phyloP scores from a whole-genome alignment of 1,140 invertebrate species.

The Colletes latitarsis region DNA sequence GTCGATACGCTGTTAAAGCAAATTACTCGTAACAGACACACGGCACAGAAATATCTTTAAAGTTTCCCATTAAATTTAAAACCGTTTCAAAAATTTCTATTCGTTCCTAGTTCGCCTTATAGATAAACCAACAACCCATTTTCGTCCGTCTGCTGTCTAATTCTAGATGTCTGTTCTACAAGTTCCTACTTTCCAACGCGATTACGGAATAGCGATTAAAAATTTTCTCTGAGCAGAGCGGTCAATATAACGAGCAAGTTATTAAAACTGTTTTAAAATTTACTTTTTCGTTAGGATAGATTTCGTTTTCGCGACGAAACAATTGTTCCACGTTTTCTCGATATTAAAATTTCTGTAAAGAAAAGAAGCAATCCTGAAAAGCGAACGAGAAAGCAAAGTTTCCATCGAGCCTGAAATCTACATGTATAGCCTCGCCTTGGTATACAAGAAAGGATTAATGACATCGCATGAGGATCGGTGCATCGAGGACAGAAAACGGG shows the following conservation, averaged over 20 bases:
- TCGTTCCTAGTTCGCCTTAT: not conserved
- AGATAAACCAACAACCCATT: constrained; percentile 1
- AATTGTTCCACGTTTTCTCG: too few relatives aligned
- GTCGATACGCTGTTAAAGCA: too few relatives aligned
- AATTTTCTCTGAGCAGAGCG: too few relatives aligned
- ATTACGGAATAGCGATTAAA: not conserved
- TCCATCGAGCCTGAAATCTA: not conserved
- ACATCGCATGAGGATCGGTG: not conserved
- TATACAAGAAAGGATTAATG: not conserved
- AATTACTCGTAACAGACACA: not conserved
- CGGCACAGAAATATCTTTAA: not conserved
- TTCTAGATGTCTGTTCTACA: not conserved
- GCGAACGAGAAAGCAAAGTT: not conserved
- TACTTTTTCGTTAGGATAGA: too few relatives aligned
- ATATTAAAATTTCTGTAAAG: too few relatives aligned
- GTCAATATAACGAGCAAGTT: too few relatives aligned
- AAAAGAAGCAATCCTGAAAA: not conserved
- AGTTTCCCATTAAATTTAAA: not conserved
- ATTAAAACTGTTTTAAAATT: too few relatives aligned
- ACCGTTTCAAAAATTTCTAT: constrained; percentile 11
- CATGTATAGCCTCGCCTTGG: too few relatives aligned
- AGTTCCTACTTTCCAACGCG: not conserved
- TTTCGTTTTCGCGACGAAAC: too few relatives aligned
- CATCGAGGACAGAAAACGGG: not conserved
- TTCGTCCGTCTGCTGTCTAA: not conserved